phyloP scores from a whole-genome alignment of 2,797 vertebrate species.

The Tangara arthus region DNA sequence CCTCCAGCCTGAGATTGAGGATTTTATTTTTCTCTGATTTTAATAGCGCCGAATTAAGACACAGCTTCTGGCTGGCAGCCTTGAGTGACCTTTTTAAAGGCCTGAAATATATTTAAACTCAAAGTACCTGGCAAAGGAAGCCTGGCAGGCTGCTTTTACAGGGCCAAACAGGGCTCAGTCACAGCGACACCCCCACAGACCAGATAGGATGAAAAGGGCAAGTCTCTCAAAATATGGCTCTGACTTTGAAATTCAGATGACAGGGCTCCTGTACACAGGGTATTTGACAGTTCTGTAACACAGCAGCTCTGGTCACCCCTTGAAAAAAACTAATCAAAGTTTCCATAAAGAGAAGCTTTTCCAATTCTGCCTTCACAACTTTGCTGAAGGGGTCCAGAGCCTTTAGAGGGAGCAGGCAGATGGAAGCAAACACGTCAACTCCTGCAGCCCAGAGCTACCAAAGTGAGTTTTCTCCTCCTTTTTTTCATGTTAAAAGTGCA shows the following conservation, averaged over 20 bases:
- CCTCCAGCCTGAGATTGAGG: background rate
- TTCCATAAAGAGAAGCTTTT: background rate
- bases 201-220: slow-evolving; percentile 56
- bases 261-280: background rate
- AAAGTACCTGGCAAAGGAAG: slow-evolving; percentile 39
- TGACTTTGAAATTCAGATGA: slow-evolving; percentile 51
- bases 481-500: background rate
- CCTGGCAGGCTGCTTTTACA: background rate
- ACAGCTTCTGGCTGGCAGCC: slow-evolving; percentile 52
- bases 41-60: slow-evolving; percentile 31
- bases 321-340: slow-evolving; percentile 32
- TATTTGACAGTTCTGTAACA: slow-evolving; percentile 11
- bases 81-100: slow-evolving; percentile 48
- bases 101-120: slow-evolving; percentile 54
- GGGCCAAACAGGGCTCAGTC: background rate
- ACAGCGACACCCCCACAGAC: background rate
- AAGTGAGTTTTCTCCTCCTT: background rate
- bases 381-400: background rate
- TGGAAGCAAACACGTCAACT: background rate
- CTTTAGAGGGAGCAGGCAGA: background rate
- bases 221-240: slow-evolving; percentile 32
- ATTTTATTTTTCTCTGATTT: slow-evolving; percentile 31
- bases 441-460: background rate
- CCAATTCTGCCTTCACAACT: background rate
- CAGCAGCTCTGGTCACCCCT: slow-evolving; percentile 20